Evolutionary conservation across 2,888 invertebrate species (phyloP), one percentile per base, ranked within the genome.

Genomic region (Esperia sulphurella): DNA sequence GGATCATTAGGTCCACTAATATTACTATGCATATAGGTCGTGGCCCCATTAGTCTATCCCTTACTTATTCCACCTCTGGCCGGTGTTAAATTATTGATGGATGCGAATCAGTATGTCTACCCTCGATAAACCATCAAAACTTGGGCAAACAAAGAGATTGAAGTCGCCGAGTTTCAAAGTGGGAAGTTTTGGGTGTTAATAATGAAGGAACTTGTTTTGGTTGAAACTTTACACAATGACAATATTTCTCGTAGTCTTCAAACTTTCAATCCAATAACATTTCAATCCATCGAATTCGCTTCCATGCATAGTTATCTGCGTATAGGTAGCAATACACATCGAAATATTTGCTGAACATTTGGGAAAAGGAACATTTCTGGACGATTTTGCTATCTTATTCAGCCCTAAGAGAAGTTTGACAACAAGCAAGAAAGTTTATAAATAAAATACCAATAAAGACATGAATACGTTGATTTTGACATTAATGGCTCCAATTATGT

Each of bases 141-240:
- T 43, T 31, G 1, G 28, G 7, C n/a, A 33, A 41, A 38, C 47
- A 50, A 48, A 41, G 44, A 41, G 43, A 50, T 47, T 39, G 38
- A 41, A 50, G 46, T 45, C 45, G n/a, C 35, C 33, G 49, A 51
- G 49, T 47, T 43, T 13, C 31, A 8, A 43, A 51, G 48, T 46
- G 48, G 33, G 46, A 53, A 56, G 55, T 53, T 56, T 40, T 37
- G 29, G 45, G 37, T 45, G 46, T 56, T 47, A 51, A 56, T 52
- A 51, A 52, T 35, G 35, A 35, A 35, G 35, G n/a, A n/a, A 35
- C 35, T n/a, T n/a, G n/a, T 31, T 31, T 9, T 31, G 31, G 8
- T 31, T 31, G 4, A 31, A 31, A 7, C 31, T 31, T 31, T 8
- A 9, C 31, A 31, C 10, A 31, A 31, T 31, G 46, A 51, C 47